Base-by-base conservation (phyloP, 2,797 vertebrate species). In the Silurus lanzhouensis region DNA sequence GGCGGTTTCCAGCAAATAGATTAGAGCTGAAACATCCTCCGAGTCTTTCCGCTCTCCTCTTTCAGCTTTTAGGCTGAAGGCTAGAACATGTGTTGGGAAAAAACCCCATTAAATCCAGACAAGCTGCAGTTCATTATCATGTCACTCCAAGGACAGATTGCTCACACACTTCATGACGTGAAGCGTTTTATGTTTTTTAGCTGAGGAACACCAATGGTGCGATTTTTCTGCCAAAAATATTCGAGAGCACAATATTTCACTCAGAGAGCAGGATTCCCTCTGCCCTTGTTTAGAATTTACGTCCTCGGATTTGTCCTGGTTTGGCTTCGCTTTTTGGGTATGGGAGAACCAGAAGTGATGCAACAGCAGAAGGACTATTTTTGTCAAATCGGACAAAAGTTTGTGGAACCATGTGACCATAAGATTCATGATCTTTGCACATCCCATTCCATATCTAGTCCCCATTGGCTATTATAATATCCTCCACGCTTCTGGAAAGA, bases 1-100 rank as follows among this genome's bases (percentile, higher is more conserved):
- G 82, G 52, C 22, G 19, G 84, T 71, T 63, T 68, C 81, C 77
- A 67, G 82, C 72, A 85, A 89, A 85, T 81, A 55, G 86, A 83
- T 87, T 83, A 87, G 76, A 31, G 67, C 52, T 22, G 64, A 78
- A 71, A 66, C 76, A 57, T 85, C 81, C 61, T 17, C 67, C 31
- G 60, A 86, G 72, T 66, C 84, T 1, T 86, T 82, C 83, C 9
- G 72, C 55, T 31, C 27, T 58, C 76, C 31, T 25, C 66, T 31
- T 1, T 74, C 38, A 38, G 52, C 70, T 60, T 81, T 75, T 55
- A 52, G 55, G 64, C 61, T 13, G 8, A 38, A 60, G 25, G 27
- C 71, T 66, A 74, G 81, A 84, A 81, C 64, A 52, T 61, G 68
- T 20, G 75, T 75, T 4, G 60, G 66, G 85, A 31, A 76, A 63